Conservation (phyloP, 53 echinoderm and acorn worm genomes). For the Echinometra lucunter region DNA sequence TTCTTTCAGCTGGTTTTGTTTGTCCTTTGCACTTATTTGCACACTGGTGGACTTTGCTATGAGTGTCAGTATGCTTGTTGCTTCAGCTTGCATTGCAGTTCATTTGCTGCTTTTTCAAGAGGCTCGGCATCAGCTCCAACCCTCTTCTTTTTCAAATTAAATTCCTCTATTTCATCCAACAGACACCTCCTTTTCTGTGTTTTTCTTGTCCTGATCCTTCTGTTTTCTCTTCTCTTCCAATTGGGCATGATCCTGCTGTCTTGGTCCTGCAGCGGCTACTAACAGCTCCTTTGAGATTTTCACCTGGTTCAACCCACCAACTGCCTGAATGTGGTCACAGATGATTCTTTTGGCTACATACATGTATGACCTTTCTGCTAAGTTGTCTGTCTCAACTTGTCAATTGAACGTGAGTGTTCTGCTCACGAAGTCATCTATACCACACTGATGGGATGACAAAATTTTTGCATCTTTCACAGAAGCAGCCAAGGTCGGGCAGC, state of each 20-base stretch:
- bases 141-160: conserved; percentile 29
- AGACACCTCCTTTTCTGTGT: background rate
- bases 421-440: too few relatives aligned
- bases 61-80: conserved; percentile 28
- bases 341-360: conserved; percentile 49
- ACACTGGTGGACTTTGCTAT: conserved; percentile 43
- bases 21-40: conserved; percentile 29
- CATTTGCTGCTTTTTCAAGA: conserved; percentile 46
- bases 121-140: conserved; percentile 37
- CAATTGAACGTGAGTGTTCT: conserved; percentile 65
- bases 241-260: conserved; percentile 58
- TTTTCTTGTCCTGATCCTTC: conserved; percentile 47
- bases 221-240: conserved; percentile 57
- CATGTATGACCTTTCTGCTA: too few relatives aligned
- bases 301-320: conserved; percentile 30
- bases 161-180: conserved; percentile 47
- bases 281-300: conserved; percentile 55
- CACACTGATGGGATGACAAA: too few relatives aligned
- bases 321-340: conserved; percentile 48
- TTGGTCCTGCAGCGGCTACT: conserved; percentile 62
- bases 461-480: too few relatives aligned
- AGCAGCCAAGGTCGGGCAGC: conserved; percentile 59
- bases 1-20: conserved; percentile 9
- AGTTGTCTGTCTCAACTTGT: conserved; percentile 65
- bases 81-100: conserved; percentile 29